Conservation (phyloP, 35 echinoderm and acorn worm species). For the Lytechinus variegatus region DNA sequence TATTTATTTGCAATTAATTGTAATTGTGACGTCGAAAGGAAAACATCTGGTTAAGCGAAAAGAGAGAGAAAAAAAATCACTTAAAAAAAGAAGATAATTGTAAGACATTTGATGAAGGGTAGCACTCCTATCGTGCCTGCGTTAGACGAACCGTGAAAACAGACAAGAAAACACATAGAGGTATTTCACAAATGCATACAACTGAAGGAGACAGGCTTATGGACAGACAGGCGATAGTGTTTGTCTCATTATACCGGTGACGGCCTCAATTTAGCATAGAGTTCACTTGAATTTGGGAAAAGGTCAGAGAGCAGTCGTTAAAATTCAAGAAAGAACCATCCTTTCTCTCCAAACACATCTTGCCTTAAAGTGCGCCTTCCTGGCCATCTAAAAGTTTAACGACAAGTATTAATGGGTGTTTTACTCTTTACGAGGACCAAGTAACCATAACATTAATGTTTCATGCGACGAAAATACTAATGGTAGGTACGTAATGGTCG, state of each 20-base stretch:
- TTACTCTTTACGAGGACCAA: neutral
- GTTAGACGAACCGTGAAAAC: neutral
- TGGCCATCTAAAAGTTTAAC: neutral
- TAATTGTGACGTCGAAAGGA: neutral
- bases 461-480: neutral
- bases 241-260: neutral
- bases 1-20: neutral
- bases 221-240: neutral
- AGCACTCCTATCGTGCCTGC: neutral
- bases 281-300: neutral
- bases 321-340: neutral
- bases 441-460: neutral
- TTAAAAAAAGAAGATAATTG: neutral
- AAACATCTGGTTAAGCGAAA: no score
- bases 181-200: neutral
- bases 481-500: neutral
- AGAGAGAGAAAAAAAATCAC: no score
- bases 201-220: neutral
- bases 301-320: neutral
- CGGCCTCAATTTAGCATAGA: neutral
- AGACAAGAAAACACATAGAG: neutral
- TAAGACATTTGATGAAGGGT: neutral
- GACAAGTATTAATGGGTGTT: neutral
- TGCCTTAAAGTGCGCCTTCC: neutral
- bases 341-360: neutral